Percentiles rank a stretch among this genome's conserved stretches.
phyloP scores from a whole-genome alignment of 2,888 invertebrate genomes.

The Hipparchia semele region DNA sequence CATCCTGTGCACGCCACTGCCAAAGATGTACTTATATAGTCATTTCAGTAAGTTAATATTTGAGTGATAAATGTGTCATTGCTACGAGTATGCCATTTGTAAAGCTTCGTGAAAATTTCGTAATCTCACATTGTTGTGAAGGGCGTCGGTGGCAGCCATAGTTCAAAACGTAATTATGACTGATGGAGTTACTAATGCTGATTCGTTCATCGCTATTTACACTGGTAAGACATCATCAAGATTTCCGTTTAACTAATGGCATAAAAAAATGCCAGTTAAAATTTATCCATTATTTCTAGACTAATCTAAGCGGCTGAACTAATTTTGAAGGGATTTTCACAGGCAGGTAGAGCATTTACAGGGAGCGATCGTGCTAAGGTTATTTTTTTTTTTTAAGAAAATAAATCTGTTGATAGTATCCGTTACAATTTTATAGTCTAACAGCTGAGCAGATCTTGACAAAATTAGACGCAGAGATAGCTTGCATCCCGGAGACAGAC shows the following conservation, averaged over 20 bases:
- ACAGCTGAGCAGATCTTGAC: too few species aligned
- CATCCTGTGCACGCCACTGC: too few species aligned
- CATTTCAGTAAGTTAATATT: not conserved
- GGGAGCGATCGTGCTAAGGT: too few species aligned
- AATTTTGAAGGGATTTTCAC: too few species aligned
- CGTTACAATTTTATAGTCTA: too few species aligned
- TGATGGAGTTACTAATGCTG: conserved; percentile 17
- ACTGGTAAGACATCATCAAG: not conserved
- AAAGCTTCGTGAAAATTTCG: conserved; percentile 11
- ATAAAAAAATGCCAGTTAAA: not conserved
- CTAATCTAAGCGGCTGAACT: too few species aligned
- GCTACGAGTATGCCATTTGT: conserved; percentile 1
- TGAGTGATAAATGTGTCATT: conserved; percentile 11
- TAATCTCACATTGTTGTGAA: conserved; percentile 16
- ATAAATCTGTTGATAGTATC: too few species aligned
- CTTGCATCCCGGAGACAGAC: too few species aligned
- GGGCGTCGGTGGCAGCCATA: conserved; percentile 13
- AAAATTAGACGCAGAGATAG: too few species aligned
- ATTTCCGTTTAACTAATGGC: not conserved
- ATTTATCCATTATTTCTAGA: too few species aligned
- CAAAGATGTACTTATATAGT: not conserved
- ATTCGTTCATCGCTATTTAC: not conserved
- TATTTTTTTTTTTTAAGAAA: too few species aligned
- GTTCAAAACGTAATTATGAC: conserved; percentile 15
- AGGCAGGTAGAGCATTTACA: too few species aligned